phyloP scores from a whole-genome alignment of 2,888 invertebrate genomes.

The Coelopa pilipes region DNA sequence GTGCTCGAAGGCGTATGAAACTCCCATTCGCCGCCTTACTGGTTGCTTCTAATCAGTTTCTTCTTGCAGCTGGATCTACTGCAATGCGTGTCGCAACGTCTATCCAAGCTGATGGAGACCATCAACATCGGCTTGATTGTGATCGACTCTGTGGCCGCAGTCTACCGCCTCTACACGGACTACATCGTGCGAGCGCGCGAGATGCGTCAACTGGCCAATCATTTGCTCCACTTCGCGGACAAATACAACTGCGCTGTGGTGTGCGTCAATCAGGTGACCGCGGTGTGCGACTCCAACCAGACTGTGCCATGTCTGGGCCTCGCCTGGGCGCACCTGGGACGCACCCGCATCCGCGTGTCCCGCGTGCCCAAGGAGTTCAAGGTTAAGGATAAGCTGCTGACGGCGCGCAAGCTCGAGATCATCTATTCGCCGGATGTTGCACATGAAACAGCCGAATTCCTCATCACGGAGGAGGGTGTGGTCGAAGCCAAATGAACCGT shows the following conservation, averaged over 20 bases:
- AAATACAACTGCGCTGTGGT: constrained; percentile 72
- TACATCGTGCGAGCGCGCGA: constrained; percentile 69
- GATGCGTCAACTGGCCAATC: constrained; percentile 70
- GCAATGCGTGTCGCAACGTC: constrained; percentile 69
- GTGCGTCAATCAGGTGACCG: constrained; percentile 76
- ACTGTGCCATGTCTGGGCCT: constrained; percentile 73
- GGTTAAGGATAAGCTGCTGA: constrained; percentile 51
- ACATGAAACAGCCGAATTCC: constrained; percentile 67
- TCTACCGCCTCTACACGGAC: constrained; percentile 72
- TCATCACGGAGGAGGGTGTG: constrained; percentile 68
- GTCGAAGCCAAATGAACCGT: constrained; percentile 47
- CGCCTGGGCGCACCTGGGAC: constrained; percentile 75
- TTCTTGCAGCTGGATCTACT: constrained; percentile 69
- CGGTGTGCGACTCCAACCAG: constrained; percentile 57
- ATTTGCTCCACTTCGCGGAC: constrained; percentile 70
- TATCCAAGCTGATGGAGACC: constrained; percentile 70
- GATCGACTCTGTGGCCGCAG: constrained; percentile 80
- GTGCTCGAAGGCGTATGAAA: constrained; percentile 68
- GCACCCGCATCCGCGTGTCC: constrained; percentile 70
- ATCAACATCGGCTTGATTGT: constrained; percentile 73
- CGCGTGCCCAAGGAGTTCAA: constrained; percentile 59
- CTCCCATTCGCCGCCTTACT: background rate
- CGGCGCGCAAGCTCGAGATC: constrained; percentile 68
- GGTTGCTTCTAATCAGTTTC: background rate
- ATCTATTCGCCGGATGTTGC: constrained; percentile 72